Evolutionary conservation across 2,113 vertebrate genomes (phyloP).

Genomic region (Heliornis fulica): DNA sequence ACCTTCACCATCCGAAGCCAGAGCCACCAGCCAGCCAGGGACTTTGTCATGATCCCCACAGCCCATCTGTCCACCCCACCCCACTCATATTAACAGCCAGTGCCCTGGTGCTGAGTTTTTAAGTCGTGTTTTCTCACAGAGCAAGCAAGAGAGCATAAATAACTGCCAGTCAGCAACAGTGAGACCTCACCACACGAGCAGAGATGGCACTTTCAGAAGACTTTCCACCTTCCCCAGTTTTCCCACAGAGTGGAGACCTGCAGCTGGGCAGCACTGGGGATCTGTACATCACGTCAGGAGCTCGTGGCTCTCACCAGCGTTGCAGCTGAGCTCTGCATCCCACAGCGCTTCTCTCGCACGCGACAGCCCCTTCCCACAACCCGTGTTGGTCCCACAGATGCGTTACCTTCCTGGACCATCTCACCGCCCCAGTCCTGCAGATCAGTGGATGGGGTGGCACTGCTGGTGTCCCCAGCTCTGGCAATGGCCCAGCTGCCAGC

Average conservation of each 20-base stretch:
- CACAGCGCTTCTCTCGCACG: background rate
- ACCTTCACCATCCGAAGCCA: background rate
- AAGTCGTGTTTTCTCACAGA: background rate
- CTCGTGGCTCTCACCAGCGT: background rate
- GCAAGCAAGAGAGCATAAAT: conserved; percentile 35
- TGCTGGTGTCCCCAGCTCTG: conserved; percentile 68
- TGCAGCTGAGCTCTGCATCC: background rate
- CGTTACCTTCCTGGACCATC: background rate
- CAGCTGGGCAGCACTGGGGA: rapidly evolving
- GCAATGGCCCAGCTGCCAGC: conserved; percentile 70
- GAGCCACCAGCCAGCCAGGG: background rate
- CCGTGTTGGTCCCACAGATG: background rate
- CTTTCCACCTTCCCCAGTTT: background rate
- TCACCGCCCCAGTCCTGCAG: rapidly evolving
- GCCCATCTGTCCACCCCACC: conserved; percentile 26
- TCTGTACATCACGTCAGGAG: rapidly evolving
- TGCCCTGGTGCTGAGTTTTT: background rate
- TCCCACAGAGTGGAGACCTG: rapidly evolving
- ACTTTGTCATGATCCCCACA: background rate
- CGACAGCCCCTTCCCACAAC: background rate
- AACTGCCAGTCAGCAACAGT: background rate
- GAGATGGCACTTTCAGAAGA: background rate
- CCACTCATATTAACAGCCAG: background rate
- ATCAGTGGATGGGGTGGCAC: conserved; percentile 58
- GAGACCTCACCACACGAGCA: background rate